Percentiles rank a stretch among this genome's conserved stretches.
phyloP scores from a whole-genome alignment of 2,888 invertebrate species.

The Tinea trinotella region DNA sequence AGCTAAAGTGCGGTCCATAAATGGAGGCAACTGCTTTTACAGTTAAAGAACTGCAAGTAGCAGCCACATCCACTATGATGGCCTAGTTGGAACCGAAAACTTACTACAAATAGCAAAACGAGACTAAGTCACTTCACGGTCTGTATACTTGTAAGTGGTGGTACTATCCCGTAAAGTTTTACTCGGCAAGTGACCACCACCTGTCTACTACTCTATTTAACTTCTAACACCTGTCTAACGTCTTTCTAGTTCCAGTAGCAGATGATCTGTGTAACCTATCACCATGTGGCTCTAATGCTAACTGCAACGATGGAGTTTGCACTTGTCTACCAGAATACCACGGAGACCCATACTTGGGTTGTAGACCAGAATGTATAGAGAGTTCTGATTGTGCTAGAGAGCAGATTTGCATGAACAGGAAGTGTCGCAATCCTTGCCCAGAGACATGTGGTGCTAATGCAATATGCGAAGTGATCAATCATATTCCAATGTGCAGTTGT shows the following conservation, averaged over 20 bases:
- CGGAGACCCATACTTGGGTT: conserved; percentile 84
- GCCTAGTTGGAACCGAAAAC: no score
- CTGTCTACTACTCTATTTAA: neutral
- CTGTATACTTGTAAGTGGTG: no score
- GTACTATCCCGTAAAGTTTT: no score
- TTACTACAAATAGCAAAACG: no score
- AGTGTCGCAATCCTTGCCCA: conserved; percentile 85
- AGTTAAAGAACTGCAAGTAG: no score
- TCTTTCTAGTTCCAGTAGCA: conserved; percentile 34
- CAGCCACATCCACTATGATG: no score
- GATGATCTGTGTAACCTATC: conserved; percentile 76
- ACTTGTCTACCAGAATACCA: conserved; percentile 80
- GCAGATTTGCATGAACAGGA: conserved; percentile 79
- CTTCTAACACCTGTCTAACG: neutral
- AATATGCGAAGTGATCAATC: conserved; percentile 81
- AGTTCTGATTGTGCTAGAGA: conserved; percentile 80
- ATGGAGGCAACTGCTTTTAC: no score
- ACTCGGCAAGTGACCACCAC: no score
- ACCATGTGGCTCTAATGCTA: conserved; percentile 82
- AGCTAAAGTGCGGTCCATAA: no score
- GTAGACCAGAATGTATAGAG: conserved; percentile 86
- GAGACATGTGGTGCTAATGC: conserved; percentile 85
- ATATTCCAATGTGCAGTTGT: conserved; percentile 83
- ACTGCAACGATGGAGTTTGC: conserved; percentile 78
- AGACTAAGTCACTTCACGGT: no score